Percentiles rank a stretch among this genome's conserved stretches.
These are phyloP conservation scores for Neotoxoptera formosana DNA, from an alignment of 1,140 invertebrate species.

Conservation along the genomic window DNA sequence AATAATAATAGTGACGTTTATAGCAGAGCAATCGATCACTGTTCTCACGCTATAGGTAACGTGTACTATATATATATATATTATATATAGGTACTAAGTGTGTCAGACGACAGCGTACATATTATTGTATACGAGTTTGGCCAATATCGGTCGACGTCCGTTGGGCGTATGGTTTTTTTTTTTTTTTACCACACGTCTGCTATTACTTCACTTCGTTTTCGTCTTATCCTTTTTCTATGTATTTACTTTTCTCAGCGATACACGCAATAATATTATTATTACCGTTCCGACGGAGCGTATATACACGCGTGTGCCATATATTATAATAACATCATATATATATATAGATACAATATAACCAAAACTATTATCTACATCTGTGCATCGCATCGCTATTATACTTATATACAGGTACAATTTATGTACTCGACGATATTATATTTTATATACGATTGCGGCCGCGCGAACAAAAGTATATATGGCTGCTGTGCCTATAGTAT, in stretches of 20 bases:
- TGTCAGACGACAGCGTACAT: neutral
- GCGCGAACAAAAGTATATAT: neutral
- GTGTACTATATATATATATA: too few species aligned
- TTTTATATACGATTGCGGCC: neutral
- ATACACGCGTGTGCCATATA: neutral
- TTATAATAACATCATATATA: neutral
- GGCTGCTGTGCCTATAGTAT: too few species aligned
- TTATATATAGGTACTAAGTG: neutral
- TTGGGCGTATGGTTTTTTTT: neutral
- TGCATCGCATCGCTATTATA: neutral
- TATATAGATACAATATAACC: neutral
- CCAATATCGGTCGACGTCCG: neutral
- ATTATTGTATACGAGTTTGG: neutral
- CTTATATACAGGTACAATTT: too few species aligned
- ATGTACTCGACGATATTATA: neutral
- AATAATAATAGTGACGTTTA: neutral
- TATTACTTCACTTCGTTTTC: neutral
- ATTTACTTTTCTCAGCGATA: neutral
- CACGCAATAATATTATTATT: neutral
- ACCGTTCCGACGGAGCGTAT: neutral
- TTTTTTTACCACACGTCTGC: too few species aligned
- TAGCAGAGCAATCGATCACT: neutral
- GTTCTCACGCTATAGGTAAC: neutral
- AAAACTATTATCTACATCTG: neutral
- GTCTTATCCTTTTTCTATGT: neutral